Evolutionary conservation across 2,888 invertebrate genomes (phyloP).

Genomic region (Pandemis corylana): DNA sequence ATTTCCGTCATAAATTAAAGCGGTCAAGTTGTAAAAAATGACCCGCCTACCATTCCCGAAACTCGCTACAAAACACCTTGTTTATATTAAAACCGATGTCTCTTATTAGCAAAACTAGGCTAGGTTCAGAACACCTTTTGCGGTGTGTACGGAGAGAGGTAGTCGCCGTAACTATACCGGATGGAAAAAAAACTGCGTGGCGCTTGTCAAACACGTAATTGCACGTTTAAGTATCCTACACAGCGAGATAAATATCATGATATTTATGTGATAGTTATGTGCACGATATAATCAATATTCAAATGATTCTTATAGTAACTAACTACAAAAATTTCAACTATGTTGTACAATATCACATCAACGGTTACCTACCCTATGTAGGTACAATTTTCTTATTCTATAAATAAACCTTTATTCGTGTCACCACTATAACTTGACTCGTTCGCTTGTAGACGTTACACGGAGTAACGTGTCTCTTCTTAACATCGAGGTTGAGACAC

Average conservation of each 20-base stretch:
- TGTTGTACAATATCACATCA: too few species aligned
- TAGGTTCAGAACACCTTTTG: constrained; percentile 29
- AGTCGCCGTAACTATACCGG: constrained; percentile 31
- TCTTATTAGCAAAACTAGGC: constrained; percentile 32
- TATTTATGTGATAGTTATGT: not conserved
- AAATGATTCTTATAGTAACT: not conserved
- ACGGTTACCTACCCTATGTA: too few species aligned
- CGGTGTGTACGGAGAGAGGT: constrained; percentile 37
- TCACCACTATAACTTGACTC: too few species aligned
- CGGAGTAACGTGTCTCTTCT: too few species aligned
- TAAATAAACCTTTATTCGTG: too few species aligned
- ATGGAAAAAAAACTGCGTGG: constrained; percentile 39
- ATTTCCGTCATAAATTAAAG: too few species aligned
- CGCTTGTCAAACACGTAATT: constrained; percentile 17
- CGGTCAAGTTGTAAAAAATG: too few species aligned
- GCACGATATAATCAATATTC: not conserved
- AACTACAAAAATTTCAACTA: not conserved
- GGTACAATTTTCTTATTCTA: too few species aligned
- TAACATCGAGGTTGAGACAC: too few species aligned
- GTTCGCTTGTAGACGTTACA: too few species aligned
- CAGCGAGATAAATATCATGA: not conserved
- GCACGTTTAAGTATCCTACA: constrained; percentile 7
- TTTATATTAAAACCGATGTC: not conserved
- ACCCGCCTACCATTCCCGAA: too few species aligned
- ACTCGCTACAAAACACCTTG: too few species aligned